Evolutionary conservation across 92 coral and sea anemone genomes (phyloP), one percentile per base, ranked within the genome.

Genomic region (Galaxea fascicularis): DNA sequence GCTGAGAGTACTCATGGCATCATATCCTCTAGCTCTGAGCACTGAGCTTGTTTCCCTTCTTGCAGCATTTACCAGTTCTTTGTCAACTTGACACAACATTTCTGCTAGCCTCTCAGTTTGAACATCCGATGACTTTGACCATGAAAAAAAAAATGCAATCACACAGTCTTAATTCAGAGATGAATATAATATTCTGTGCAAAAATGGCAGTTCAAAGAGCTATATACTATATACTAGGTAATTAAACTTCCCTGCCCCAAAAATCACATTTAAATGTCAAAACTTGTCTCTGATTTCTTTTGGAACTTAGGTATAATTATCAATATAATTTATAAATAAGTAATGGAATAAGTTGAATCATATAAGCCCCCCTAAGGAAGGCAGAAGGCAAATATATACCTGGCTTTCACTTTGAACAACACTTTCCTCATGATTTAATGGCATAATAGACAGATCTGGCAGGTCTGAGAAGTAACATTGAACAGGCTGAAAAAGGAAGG

Each of bases 81-180:
- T 53, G 59, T 53, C 59, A 53, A 53, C 59, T 53, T 53, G 59
- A 53, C 59, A 53, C 59, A 53, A 53, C 59, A 53, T 53, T 53
- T 53, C 59, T 53, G 59, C 59, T 53, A 53, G 59, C 59, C 59
- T 53, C 59, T 53, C 59, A 53, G 59, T 53, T 53, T 53, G 59
- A 53, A 53, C 59, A 53, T 53, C 59, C 59, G 59, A 53, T 53
- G 59, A 53, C 59, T 53, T 53, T 53, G 59, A 53, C 59, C 59
- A 53, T 53, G 59, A 53, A 53, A 53, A 53, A 46, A 53, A 53
- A 53, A 53, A 53, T 53, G 59, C 59, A 53, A 53, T 53, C 59
- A 53, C 59, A 53, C 59, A 53, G 59, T 53, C 59, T 53, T 53
- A 53, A 53, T 53, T 53, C 59, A 53, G 59, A 53, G 59, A 53